Percentiles rank a stretch among this genome's conserved stretches.
Evolutionary conservation across 2,888 invertebrate species (phyloP).

Genomic region (Ferdinandea cuprea): DNA sequence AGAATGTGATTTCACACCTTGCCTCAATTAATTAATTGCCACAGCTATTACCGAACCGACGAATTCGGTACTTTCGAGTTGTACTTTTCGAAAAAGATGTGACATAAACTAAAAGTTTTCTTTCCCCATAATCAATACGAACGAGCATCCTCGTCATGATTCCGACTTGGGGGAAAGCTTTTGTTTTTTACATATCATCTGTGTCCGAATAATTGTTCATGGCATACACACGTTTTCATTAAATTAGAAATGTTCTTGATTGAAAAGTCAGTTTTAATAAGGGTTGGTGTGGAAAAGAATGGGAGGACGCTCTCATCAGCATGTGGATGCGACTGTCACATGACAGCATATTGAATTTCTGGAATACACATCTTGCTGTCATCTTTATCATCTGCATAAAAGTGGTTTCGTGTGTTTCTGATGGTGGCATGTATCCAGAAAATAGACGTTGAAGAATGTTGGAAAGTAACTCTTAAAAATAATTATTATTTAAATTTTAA

Average conservation of each 20-base stretch:
- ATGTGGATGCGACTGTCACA: constrained; percentile 36
- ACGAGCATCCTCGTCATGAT: constrained; percentile 30
- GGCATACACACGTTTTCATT: constrained; percentile 60
- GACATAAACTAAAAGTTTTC: constrained; percentile 46
- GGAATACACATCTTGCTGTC: constrained; percentile 4
- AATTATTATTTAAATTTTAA: constrained; percentile 27
- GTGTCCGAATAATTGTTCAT: constrained; percentile 66
- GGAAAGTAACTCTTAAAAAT: constrained; percentile 9
- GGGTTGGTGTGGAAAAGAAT: constrained; percentile 26
- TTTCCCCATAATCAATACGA: constrained; percentile 34
- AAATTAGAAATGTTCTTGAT: constrained; percentile 60
- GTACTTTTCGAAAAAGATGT: constrained; percentile 64
- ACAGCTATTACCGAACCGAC: constrained; percentile 65
- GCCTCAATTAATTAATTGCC: constrained; percentile 74
- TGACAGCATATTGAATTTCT: constrained; percentile 39
- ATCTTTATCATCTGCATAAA: constrained; percentile 35
- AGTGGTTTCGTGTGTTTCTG: constrained; percentile 45
- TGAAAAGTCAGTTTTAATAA: constrained; percentile 62
- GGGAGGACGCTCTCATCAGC: constrained; percentile 23
- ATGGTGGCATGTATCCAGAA: constrained; percentile 3
- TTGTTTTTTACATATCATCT: constrained; percentile 57
- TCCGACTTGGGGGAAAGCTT: constrained; percentile 44
- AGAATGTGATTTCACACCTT: constrained; percentile 74
- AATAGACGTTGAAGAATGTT: neutral
- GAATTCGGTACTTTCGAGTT: constrained; percentile 57